Evolutionary conservation across 1,140 invertebrate species (phyloP), one percentile per base, ranked within the genome.

Genomic region (Zaprionus davidi): DNA sequence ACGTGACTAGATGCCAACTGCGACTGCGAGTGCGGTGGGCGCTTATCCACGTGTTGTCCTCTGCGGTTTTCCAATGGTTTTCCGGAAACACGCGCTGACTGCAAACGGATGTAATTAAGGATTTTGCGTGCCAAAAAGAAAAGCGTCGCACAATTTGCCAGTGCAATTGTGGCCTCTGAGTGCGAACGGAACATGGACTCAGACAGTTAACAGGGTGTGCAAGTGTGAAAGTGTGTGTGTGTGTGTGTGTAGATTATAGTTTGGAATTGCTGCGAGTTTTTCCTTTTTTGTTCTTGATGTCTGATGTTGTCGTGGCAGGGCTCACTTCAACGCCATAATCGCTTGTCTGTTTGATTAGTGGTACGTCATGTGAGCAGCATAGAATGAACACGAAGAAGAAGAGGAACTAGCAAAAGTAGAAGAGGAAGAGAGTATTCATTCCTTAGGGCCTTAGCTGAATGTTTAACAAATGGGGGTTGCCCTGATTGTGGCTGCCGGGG

Each of bases 21-120:
- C 31, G 83, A 81, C 62, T 68, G 31, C 31, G 83, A 38, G 2
- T n/a, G 15, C 68, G 77, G 64, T 82, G 87, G 73, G 77, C 64
- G 80, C 76, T 84, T 80, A 82, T 77, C 78, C 79, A 87, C 77
- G 83, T 87, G 83, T 82, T 83, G 59, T 88, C 69, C 77, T 55
- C 77, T 83, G 83, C 65, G 83, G 83, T 83, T 87, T 87, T 80
- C 76, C 73, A 55, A 28, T 26, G 55, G 56, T 67, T 68, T 69
- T 41, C 75, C 84, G 83, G 83, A 88, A 66, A 88, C 83, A 87
- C 83, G 84, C 83, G 80, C 77, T 82, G 84, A 74, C 78, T 69
- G 70, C 70, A 70, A 80, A 80, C 83, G 83, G 83, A 87, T 87
- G 83, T 87, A 87, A 87, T 87, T 87, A 87, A 87, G 83, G 80